Evolutionary conservation across 2,113 vertebrate species (phyloP).

Genomic region (Mugil cephalus): DNA sequence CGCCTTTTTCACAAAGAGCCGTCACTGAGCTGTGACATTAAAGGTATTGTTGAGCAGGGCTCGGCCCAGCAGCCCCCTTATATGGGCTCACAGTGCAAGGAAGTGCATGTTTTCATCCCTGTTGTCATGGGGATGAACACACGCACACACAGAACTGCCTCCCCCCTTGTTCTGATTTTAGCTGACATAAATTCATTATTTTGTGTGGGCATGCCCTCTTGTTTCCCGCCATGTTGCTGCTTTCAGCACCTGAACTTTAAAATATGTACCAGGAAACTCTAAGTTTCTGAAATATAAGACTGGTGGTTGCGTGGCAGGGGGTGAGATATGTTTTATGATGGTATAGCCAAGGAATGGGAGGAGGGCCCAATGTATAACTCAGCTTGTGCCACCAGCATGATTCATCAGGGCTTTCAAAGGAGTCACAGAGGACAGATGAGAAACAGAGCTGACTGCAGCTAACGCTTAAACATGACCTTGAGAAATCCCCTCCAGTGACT

Average conservation of each 20-base stretch:
- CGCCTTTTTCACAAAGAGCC: constrained; percentile 77
- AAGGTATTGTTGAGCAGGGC: constrained; percentile 81
- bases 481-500: constrained; percentile 35
- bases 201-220: constrained; percentile 58
- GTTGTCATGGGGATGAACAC: constrained; percentile 83
- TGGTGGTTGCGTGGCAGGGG: constrained; percentile 10
- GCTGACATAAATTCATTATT: constrained; percentile 72
- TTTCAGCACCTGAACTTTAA: constrained; percentile 78
- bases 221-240: constrained; percentile 51
- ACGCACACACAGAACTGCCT: constrained; percentile 31
- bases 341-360: constrained; percentile 58
- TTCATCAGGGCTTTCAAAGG: constrained; percentile 61
- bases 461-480: constrained; percentile 48
- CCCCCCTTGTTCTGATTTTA: constrained; percentile 58
- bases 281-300: constrained; percentile 54
- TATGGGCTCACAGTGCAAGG: constrained; percentile 68
- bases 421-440: constrained; percentile 66
- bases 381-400: constrained; percentile 46
- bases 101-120: constrained; percentile 77
- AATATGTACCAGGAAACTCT: constrained; percentile 71
- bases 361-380: constrained; percentile 72
- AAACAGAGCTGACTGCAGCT: constrained; percentile 34
- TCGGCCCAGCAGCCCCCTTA: constrained; percentile 71
- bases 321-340: constrained; percentile 66
- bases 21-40: constrained; percentile 86